Evolutionary conservation across 2,113 vertebrate species (phyloP), one percentile per base, ranked within the genome.

Genomic region (Heterotilapia buettikoferi): DNA sequence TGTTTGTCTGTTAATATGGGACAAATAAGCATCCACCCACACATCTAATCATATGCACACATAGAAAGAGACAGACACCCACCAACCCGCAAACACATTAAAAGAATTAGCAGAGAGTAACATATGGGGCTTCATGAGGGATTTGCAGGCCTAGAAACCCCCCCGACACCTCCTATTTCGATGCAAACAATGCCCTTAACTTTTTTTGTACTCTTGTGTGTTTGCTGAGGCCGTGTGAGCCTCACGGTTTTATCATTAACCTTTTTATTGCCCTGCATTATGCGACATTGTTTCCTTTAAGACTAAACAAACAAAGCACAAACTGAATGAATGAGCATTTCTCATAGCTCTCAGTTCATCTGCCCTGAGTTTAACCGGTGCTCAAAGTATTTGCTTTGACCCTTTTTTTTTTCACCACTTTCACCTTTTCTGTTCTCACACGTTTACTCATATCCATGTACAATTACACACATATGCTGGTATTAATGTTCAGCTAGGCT

Each of bases 41-140:
- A 33, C 89, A 38, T 9, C 13, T 40, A 43, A 40, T n/a, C 47
- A 86, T 36, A 86, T 14, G 56, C 80, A 87, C 82, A 47, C 33
- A 68, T 16, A 33, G 68, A 83, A n/a, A 18, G 45, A 79, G 45
- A 57, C 66, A 71, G 6, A 59, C 61, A 78, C 84, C 56, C 57
- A 84, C 26, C 76, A 9, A 80, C 21, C 73, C 86, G 45, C 86
- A 84, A 7, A 90, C 90, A 92, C 86, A 90, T 90, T 91, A 89
- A 86, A 91, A 86, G 88, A 91, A 91, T 94, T 90, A 88, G 76
- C 86, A 79, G 40, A 71, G 82, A 85, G 80, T 52, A 89, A 57
- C 94, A 95, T 93, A 91, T 94, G 94, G 92, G 84, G 85, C 81
- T 87, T 53, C 33, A 2, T 78, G 84, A 66, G 57, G 90, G 93